phyloP scores from a whole-genome alignment of 2,113 vertebrate species.

The Laticauda laticaudata region DNA sequence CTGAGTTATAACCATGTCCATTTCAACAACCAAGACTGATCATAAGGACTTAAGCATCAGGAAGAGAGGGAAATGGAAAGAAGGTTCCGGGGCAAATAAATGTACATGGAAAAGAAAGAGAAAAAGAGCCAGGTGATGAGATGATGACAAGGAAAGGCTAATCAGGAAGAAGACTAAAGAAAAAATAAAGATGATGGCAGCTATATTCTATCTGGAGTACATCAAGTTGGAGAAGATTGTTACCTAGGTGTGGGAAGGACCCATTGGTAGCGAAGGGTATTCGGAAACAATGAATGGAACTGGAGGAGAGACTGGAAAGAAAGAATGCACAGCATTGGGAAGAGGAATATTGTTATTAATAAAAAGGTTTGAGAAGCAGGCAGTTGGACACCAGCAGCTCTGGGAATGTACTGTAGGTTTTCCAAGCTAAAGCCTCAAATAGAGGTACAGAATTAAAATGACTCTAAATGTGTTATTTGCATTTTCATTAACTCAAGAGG shows the following conservation, averaged over 20 bases:
- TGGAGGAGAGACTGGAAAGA: neutral
- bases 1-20: neutral
- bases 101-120: neutral
- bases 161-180: neutral
- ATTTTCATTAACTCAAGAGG: neutral
- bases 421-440: neutral
- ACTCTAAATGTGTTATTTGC: neutral
- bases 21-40: neutral
- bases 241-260: neutral
- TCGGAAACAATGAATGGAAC: neutral
- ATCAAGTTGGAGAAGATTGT: neutral
- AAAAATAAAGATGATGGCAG: neutral
- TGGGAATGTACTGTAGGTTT: neutral
- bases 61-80: neutral
- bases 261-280: neutral
- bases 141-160: neutral
- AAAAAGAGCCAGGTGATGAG: neutral
- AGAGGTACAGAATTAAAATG: neutral
- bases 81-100: neutral
- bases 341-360: neutral
- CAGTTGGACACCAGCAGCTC: neutral
- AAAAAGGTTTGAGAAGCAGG: neutral
- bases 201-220: neutral
- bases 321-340: neutral
- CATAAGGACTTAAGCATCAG: neutral